Evolutionary conservation across 2,797 vertebrate genomes (phyloP).

Genomic region (Remorina albescens): DNA sequence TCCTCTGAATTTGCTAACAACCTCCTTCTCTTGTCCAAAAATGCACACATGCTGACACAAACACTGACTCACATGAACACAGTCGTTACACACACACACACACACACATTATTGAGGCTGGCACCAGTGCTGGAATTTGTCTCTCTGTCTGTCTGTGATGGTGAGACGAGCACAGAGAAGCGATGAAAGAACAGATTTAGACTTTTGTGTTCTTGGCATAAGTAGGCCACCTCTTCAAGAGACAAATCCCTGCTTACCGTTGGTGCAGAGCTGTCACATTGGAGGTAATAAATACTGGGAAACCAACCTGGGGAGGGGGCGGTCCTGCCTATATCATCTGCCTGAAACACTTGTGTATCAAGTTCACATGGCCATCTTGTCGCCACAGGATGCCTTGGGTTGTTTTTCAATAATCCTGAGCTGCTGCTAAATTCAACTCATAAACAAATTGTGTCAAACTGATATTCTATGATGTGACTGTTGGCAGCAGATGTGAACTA

Average conservation of each 20-base stretch:
- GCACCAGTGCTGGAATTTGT: conserved; percentile 60
- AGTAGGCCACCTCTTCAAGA: conserved; percentile 50
- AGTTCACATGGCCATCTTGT: conserved; percentile 21
- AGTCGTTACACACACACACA: neutral
- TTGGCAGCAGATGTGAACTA: conserved; percentile 51
- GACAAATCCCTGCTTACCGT: conserved; percentile 54
- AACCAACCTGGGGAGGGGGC: conserved; percentile 4
- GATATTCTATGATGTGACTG: conserved; percentile 48
- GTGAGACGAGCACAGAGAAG: conserved; percentile 42
- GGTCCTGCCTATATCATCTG: conserved; percentile 19
- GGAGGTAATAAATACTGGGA: conserved; percentile 42
- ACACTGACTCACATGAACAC: conserved; percentile 19
- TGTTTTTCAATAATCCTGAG: conserved; percentile 55
- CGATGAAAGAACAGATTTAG: conserved; percentile 65
- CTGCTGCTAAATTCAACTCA: conserved; percentile 54
- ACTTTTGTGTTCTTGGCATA: conserved; percentile 60
- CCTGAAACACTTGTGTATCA: conserved; percentile 25
- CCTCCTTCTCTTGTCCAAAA: conserved; percentile 43
- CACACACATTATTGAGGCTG: conserved; percentile 38
- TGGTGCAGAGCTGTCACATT: conserved; percentile 39
- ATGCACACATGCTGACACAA: conserved; percentile 39
- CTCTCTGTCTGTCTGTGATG: conserved; percentile 51
- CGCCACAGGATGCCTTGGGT: conserved; percentile 10
- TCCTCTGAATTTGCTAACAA: conserved; percentile 38
- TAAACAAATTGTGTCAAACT: conserved; percentile 56